phyloP scores from a whole-genome alignment of 2,113 vertebrate genomes.

The Xyliphius kryptos region DNA sequence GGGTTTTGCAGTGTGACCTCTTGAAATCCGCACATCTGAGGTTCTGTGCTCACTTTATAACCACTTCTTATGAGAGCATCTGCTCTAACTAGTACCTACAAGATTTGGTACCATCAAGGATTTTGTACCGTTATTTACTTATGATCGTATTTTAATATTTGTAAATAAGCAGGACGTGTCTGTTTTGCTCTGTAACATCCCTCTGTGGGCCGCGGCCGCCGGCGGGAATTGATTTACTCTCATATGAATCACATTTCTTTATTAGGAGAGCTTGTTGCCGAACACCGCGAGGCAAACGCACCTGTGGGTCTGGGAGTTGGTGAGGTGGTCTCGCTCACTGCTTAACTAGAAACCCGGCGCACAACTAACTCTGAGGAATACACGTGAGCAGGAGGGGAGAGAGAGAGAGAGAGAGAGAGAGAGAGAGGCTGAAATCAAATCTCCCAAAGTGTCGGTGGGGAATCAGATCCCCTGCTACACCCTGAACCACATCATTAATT shows the following conservation, averaged over 20 bases:
- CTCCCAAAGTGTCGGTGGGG: conserved; percentile 58
- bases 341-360: conserved; percentile 61
- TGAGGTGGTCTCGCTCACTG: conserved; percentile 58
- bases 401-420: background rate
- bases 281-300: conserved; percentile 55
- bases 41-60: no score
- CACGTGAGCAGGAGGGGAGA: conserved; percentile 37
- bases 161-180: no score
- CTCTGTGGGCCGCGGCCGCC: conserved; percentile 53
- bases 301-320: conserved; percentile 63
- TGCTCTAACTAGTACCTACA: no score
- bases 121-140: no score
- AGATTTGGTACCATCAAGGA: no score
- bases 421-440: conserved; percentile 60
- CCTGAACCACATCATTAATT: conserved; percentile 69
- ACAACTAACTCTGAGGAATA: conserved; percentile 63
- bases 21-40: no score
- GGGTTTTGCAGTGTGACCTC: no score
- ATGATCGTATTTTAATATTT: no score
- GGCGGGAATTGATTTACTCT: conserved; percentile 45
- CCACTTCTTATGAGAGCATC: no score
- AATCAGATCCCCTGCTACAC: conserved; percentile 63
- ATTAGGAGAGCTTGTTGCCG: conserved; percentile 53
- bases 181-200: conserved; percentile 11
- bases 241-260: conserved; percentile 41